Evolutionary conservation across 2,797 vertebrate genomes (phyloP).

Genomic region (Buceros bicornis): DNA sequence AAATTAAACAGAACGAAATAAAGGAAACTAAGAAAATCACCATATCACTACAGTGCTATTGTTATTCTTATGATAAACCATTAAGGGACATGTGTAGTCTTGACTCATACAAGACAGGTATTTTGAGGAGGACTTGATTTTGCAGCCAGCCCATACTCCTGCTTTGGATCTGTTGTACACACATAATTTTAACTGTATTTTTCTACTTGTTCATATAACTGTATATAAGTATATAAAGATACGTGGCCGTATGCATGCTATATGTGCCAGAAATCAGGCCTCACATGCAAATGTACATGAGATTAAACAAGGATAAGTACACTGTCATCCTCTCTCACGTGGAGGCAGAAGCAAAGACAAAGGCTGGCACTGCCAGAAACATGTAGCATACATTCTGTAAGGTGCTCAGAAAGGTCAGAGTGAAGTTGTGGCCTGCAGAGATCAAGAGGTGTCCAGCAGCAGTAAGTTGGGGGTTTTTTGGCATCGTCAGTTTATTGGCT

Average conservation of each 20-base stretch:
- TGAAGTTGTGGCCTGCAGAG: not conserved
- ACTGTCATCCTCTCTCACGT: not conserved
- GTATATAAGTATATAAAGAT: not conserved
- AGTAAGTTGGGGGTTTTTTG: rapidly evolving
- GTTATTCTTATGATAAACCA: not conserved
- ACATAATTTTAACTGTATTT: not conserved
- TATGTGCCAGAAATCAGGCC: not conserved
- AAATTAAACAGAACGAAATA: not conserved
- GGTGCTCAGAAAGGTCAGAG: not conserved
- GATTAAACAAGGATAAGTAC: not conserved
- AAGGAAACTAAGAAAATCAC: not conserved
- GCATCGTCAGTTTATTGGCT: not conserved
- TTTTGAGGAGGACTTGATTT: not conserved
- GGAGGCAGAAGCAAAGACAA: not conserved
- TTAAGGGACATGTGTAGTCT: not conserved
- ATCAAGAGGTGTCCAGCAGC: not conserved
- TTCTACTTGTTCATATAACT: not conserved
- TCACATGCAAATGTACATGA: not conserved
- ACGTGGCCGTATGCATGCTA: not conserved
- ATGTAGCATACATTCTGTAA: not conserved
- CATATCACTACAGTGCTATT: too few relatives aligned
- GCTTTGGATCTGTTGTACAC: not conserved
- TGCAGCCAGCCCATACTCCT: not conserved
- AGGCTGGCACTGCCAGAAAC: not conserved
- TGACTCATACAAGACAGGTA: not conserved